Percentiles rank a stretch among this genome's conserved stretches.
These are phyloP conservation scores for Petrocephalus microphthalmus DNA, from an alignment of 2,113 vertebrate species.

Conservation along the genomic window DNA sequence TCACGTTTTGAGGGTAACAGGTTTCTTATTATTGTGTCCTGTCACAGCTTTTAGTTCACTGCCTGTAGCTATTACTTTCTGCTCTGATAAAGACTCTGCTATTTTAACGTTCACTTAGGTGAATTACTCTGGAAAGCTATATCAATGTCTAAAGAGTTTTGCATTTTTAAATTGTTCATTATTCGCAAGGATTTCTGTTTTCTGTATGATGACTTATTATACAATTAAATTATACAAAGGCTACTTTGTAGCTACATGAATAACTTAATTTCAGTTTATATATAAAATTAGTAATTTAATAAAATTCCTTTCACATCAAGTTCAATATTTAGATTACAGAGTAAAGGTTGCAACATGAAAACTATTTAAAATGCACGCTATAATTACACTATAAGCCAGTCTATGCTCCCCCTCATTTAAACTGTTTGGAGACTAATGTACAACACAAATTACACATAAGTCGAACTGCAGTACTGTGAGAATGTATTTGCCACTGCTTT, in stretches of 20 bases:
- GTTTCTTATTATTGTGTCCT: background rate
- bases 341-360: background rate
- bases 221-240: background rate
- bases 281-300: background rate
- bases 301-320: constrained; percentile 7
- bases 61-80: background rate
- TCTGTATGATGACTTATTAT: background rate
- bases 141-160: background rate
- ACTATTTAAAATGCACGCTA: background rate
- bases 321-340: background rate
- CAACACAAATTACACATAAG: background rate
- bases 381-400: background rate
- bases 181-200: background rate
- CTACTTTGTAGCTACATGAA: background rate
- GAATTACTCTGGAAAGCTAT: background rate
- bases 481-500: background rate
- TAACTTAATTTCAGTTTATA: background rate
- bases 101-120: background rate
- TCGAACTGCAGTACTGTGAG: background rate
- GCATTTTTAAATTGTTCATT: background rate
- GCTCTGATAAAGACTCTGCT: background rate
- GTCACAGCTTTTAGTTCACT: background rate
- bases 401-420: background rate
- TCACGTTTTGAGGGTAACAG: background rate
- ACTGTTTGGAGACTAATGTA: background rate